Evolutionary conservation across 2,888 invertebrate species (phyloP), one percentile per base, ranked within the genome.

Genomic region (Limenitis camilla): DNA sequence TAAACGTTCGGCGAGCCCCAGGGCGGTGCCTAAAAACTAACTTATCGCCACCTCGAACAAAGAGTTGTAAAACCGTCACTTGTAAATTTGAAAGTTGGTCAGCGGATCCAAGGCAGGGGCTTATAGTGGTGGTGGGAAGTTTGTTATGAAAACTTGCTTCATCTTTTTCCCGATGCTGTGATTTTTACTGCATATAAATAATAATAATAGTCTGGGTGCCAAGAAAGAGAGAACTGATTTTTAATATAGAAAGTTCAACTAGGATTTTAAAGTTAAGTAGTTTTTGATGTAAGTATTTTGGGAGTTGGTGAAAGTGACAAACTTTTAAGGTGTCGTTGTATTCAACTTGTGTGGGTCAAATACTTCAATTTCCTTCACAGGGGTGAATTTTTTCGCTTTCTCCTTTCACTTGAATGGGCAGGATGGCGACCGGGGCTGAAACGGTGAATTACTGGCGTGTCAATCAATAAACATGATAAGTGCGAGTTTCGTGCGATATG

Each of bases 381-480:
- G 8, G 29, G 29, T 4, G 3, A 19, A 29, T 46, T 38, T 31
- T 49, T 32, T 49, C 76, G 77, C 77, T 62, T 1, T 6, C 53
- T 58, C 64, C 58, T 60, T 36, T 61, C 49, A 51, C 66, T 67
- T 55, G 38, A 5, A n/a, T 61, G 49, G 6, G 38, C n/a, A 44
- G 61, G 64, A 64, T 68, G 67, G 69, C 65, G 69, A 61, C 68
- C 68, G 63, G 71, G 74, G 72, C 72, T 69, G 72, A 71, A 78
- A 71, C 74, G 74, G 72, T 82, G 83, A 86, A 80, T 82, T 86
- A 85, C 77, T 78, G 75, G 79, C 81, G 80, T 85, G 86, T 86
- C 86, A 87, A 88, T 88, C 87, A 86, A 87, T 87, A 87, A 85
- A 83, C 85, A 82, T 84, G 84, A 86, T 86, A 86, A 85, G 85